Evolutionary conservation across 2,797 vertebrate species (phyloP).

Genomic region (Amazona ochrocephala): DNA sequence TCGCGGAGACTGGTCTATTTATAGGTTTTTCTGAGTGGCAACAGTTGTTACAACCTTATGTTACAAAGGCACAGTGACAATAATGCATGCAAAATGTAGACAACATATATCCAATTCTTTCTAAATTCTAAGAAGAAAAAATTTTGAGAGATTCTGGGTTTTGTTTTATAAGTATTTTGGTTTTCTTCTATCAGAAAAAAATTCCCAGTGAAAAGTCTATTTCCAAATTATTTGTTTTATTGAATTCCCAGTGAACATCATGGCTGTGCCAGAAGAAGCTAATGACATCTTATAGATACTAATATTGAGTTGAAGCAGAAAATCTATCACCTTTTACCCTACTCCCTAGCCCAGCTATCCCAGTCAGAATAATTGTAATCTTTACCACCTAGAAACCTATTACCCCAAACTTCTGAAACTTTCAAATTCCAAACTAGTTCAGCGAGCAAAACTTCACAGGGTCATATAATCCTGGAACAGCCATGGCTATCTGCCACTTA

Average conservation of each 20-base stretch:
- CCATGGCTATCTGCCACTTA: not conserved
- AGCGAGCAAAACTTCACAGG: not conserved
- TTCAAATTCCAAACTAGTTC: constrained; percentile 1
- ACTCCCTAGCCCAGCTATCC: not conserved
- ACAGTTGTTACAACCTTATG: not conserved
- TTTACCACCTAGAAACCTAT: not conserved
- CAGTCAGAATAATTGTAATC: not conserved
- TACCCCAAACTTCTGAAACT: not conserved
- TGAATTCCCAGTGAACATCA: not conserved
- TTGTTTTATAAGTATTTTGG: not conserved
- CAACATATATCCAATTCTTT: not conserved
- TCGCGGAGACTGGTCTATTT: not conserved
- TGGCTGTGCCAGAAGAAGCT: not conserved
- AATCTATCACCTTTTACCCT: not conserved
- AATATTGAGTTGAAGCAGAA: not conserved
- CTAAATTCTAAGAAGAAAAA: not conserved
- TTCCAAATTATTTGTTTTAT: not conserved
- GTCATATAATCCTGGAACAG: not conserved
- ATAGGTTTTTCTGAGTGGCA: not conserved
- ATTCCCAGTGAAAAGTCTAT: not conserved
- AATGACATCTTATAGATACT: not conserved
- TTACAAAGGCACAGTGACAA: not conserved
- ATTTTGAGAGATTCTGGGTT: fast-evolving
- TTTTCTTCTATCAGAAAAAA: not conserved
- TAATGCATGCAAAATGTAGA: not conserved